Percentiles rank a stretch among this genome's conserved stretches.
Evolutionary conservation across 2,888 invertebrate genomes (phyloP).

Genomic region (Drosophila ochracea): DNA sequence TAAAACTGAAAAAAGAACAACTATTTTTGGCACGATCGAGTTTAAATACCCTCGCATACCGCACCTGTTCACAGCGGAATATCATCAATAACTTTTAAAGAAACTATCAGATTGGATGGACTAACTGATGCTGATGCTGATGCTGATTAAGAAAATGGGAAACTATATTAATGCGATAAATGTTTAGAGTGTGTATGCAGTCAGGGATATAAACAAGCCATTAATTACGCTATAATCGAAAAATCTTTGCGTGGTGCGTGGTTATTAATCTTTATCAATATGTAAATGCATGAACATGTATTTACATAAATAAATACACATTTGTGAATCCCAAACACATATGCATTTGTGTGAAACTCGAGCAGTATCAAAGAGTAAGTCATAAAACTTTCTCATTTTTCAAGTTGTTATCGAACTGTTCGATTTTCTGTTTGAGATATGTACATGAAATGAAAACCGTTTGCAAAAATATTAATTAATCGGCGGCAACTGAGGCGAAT

Average conservation of each 20-base stretch:
- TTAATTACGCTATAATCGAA: not conserved
- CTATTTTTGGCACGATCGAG: not conserved
- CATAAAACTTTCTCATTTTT: not conserved
- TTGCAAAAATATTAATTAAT: slow-evolving; percentile 54
- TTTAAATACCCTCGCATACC: not conserved
- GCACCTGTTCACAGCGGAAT: not conserved
- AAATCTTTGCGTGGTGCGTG: not conserved
- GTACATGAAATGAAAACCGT: not conserved
- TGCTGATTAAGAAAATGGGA: not conserved
- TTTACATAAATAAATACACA: not conserved
- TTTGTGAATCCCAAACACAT: not conserved
- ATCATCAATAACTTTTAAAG: not conserved
- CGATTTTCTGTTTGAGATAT: not conserved
- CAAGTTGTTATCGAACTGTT: not conserved
- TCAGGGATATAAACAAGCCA: not conserved
- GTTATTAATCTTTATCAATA: not conserved
- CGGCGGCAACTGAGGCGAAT: slow-evolving; percentile 50
- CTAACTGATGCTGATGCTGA: not conserved
- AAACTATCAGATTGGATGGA: not conserved
- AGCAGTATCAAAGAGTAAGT: not conserved
- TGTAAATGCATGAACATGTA: not conserved
- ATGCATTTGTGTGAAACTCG: not conserved
- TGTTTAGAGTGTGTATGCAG: not conserved
- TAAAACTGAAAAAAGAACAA: slow-evolving; percentile 1
- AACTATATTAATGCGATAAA: not conserved